Evolutionary conservation across 64 coral and sea anemone genomes (phyloP).

Genomic region (Actinia tenebrosa): DNA sequence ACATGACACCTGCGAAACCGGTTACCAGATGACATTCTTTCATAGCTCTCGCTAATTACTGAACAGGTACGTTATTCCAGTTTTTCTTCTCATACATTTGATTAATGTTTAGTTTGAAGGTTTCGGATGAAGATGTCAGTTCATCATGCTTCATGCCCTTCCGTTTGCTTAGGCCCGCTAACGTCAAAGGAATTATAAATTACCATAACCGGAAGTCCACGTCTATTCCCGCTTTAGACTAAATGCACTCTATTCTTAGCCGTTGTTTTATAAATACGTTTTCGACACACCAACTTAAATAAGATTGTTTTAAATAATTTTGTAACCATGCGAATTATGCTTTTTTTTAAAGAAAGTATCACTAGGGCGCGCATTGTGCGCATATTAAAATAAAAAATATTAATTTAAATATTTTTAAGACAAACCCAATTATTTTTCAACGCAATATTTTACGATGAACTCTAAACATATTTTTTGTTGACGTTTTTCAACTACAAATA

Average conservation of each 20-base stretch:
- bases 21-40: not conserved
- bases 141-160: not conserved
- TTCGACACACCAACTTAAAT: conserved; percentile 2
- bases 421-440: not conserved
- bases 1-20: not conserved
- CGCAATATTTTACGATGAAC: not conserved
- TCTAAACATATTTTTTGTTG: not conserved
- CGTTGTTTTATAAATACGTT: not conserved
- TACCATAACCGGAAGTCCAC: not conserved
- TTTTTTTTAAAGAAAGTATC: not conserved
- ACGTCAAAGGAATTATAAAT: not conserved
- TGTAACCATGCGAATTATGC: not conserved
- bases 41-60: not conserved
- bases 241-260: too few relatives aligned
- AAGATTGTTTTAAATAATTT: not conserved
- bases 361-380: not conserved
- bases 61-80: not conserved
- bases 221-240: not conserved
- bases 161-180: not conserved
- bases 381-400: not conserved
- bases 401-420: not conserved
- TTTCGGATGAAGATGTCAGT: not conserved
- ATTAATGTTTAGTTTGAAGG: too few relatives aligned
- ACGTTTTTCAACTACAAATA: not conserved
- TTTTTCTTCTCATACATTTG: not conserved